Percentiles rank a stretch among this genome's conserved stretches.
These are phyloP conservation scores for Ploceus nigricollis DNA, from an alignment of 2,113 vertebrate species.

Conservation along the genomic window DNA sequence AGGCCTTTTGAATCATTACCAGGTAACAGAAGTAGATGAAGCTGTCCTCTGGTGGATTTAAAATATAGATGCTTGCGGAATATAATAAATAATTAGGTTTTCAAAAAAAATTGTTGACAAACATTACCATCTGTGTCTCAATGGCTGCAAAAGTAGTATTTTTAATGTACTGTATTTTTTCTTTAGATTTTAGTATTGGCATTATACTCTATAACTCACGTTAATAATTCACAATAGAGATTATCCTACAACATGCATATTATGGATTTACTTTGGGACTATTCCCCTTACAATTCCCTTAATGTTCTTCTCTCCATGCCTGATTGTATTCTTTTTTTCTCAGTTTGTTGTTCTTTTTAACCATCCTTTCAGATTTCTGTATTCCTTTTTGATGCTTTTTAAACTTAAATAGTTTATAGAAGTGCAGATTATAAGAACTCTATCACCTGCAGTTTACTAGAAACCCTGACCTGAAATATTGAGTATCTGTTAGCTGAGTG, in stretches of 20 bases:
- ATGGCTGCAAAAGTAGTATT: constrained; percentile 27
- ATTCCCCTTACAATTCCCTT: neutral
- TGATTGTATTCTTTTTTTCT: neutral
- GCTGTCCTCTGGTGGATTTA: neutral
- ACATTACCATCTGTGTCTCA: constrained; percentile 17
- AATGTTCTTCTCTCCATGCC: neutral
- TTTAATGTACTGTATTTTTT: constrained; percentile 50
- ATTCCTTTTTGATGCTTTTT: neutral
- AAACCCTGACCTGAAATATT: neutral
- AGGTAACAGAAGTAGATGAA: neutral
- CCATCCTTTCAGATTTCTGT: neutral
- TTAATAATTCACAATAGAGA: constrained; percentile 48
- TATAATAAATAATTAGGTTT: neutral
- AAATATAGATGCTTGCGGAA: neutral
- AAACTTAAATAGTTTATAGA: neutral
- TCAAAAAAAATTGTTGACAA: neutral
- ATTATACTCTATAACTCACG: constrained; percentile 33
- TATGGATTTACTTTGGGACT: constrained; percentile 22
- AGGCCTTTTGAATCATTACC: neutral
- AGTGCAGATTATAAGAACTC: neutral
- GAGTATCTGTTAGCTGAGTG: neutral
- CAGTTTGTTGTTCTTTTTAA: neutral
- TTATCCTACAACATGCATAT: constrained; percentile 21
- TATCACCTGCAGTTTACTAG: neutral
- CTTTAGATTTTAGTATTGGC: constrained; percentile 43